Conservation (phyloP, 2,888 invertebrate species). For the Sipha maydis region DNA sequence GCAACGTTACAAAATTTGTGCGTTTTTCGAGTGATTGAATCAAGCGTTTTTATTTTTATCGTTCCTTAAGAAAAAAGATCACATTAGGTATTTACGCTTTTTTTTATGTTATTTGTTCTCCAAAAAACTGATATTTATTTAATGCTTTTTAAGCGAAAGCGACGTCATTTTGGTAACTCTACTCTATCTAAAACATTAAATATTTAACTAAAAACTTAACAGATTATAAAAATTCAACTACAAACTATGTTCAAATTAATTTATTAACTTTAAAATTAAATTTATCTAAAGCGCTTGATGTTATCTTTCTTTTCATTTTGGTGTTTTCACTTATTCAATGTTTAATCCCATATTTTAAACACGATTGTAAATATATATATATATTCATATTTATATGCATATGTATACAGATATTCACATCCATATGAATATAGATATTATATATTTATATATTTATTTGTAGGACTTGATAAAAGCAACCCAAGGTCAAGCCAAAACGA, state of each 20-base stretch:
- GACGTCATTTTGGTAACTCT: slow-evolving; percentile 61
- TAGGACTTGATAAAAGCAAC: slow-evolving; percentile 40
- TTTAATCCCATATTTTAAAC: slow-evolving; percentile 48
- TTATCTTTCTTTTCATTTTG: slow-evolving; percentile 51
- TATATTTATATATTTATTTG: neutral
- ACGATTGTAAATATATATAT: neutral
- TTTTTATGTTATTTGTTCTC: slow-evolving; percentile 37
- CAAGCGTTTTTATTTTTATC: slow-evolving; percentile 51
- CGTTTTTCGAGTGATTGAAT: slow-evolving; percentile 58
- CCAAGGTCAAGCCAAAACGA: slow-evolving; percentile 53
- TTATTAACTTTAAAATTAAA: slow-evolving; percentile 32
- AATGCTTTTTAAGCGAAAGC: slow-evolving; percentile 60
- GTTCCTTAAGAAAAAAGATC: slow-evolving; percentile 51
- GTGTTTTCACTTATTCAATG: slow-evolving; percentile 50
- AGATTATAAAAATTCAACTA: slow-evolving; percentile 55
- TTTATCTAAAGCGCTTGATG: slow-evolving; percentile 53
- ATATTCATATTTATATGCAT: neutral
- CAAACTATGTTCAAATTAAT: slow-evolving; percentile 24
- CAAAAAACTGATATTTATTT: slow-evolving; percentile 45
- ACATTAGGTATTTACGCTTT: slow-evolving; percentile 46
- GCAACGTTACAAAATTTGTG: slow-evolving; percentile 62
- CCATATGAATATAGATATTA: neutral
- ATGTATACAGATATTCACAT: neutral
- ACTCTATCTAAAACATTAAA: slow-evolving; percentile 29
- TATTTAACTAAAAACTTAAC: slow-evolving; percentile 52